Percentiles rank a stretch among this genome's conserved stretches.
Conservation (phyloP, 1,140 invertebrate species). For the Brachionus angularis region DNA sequence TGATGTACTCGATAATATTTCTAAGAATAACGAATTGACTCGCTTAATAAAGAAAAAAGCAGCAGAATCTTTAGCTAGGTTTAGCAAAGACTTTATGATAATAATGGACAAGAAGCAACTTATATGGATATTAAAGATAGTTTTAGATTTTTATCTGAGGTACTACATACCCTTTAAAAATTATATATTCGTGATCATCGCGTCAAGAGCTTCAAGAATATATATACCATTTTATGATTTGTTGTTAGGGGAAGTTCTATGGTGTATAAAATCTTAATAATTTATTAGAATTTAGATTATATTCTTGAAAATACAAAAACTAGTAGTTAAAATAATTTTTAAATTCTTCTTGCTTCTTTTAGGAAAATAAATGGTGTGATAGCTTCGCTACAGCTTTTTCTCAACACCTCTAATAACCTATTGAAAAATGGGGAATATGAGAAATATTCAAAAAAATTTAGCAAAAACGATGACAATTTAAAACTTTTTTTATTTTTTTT, state of each 20-base stretch:
- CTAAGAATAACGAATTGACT: neutral
- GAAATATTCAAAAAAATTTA: too few species aligned
- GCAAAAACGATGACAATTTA: too few species aligned
- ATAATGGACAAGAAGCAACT: conserved; percentile 8
- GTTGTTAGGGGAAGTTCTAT: neutral
- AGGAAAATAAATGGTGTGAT: too few species aligned
- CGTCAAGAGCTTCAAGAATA: neutral
- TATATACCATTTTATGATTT: neutral
- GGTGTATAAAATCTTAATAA: neutral
- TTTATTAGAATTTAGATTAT: neutral
- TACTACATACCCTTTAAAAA: neutral
- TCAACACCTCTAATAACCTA: too few species aligned
- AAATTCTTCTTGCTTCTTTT: too few species aligned
- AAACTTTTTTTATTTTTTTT: too few species aligned
- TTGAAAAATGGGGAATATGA: too few species aligned
- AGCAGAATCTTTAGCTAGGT: neutral
- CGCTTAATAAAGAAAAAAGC: neutral
- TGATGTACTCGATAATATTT: neutral
- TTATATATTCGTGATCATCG: neutral
- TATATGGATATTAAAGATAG: neutral
- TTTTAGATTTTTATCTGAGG: neutral
- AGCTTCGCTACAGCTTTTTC: too few species aligned
- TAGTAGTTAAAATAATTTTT: neutral
- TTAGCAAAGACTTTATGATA: conserved; percentile 6
- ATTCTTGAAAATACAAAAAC: neutral